Evolutionary conservation across 2,113 vertebrate species (phyloP), one percentile per base, ranked within the genome.

Genomic region (Equus przewalskii): DNA sequence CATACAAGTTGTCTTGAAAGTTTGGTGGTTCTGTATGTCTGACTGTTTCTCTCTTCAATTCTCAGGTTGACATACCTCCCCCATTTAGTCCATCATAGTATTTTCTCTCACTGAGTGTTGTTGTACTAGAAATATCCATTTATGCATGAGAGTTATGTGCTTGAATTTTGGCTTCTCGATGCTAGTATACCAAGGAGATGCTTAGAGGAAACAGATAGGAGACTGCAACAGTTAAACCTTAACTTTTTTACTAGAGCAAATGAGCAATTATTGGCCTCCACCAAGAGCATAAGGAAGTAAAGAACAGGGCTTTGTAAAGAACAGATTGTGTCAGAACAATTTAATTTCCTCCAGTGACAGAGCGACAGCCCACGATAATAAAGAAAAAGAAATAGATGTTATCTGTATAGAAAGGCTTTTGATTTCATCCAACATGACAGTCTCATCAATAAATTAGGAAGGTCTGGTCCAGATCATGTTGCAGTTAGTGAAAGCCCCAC

Each of bases 381-480:
- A 76, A 56, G 36, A 14, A 54, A 79, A 60, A 58, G 56, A 73
- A 62, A 56, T 54, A 56, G 83, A 33, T 85, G 60, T 10, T 87
- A 85, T 91, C 86, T 93, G 0, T 44, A 15, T 60, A 83, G 93
- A 75, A 85, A 93, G n/a, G 8, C 67, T 93, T 94, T 73, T 93
- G 56, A 89, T 69, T 93, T 89, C 60, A 54, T 81, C 33, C 60
- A 79, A 28, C 44, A 24, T 83, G 95, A 51, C 78, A 44, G 82
- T 58, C 56, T 96, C 81, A 83, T 81, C 67, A 76, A 58, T 69
- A 64, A 89, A 79, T 56, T 73, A 72, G 73, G 33, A 81, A 60
- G 51, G 28, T 85, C 93, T 89, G 62, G 76, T 69, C 82, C 30
- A 92, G 54, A 78, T 91, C 78, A 75, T 3, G 2, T 4, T 60